Evolutionary conservation across 2,797 vertebrate species (phyloP).

Genomic region (Epinephelus coioides): DNA sequence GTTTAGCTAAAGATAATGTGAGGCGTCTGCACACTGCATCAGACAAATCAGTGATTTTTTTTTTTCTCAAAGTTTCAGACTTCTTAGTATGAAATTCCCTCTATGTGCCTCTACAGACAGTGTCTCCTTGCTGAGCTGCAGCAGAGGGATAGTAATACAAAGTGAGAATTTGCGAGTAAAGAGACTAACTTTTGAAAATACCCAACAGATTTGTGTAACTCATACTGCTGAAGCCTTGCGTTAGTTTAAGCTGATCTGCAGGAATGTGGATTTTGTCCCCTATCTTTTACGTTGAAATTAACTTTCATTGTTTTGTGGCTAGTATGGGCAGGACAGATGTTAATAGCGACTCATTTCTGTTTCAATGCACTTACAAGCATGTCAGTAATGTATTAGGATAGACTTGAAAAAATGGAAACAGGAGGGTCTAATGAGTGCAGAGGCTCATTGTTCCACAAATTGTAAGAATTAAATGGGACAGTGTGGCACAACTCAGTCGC

Average conservation of each 20-base stretch:
- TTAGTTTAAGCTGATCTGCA: slow-evolving; percentile 18
- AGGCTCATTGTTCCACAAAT: not conserved
- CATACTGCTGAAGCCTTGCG: not conserved
- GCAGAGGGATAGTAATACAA: slow-evolving; percentile 25
- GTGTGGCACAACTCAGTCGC: no score
- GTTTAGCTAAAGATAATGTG: slow-evolving; percentile 23
- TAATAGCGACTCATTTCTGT: not conserved
- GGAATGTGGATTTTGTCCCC: slow-evolving; percentile 2
- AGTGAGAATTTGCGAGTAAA: slow-evolving; percentile 27
- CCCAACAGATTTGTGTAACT: slow-evolving; percentile 12
- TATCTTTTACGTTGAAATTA: not conserved
- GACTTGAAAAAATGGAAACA: not conserved
- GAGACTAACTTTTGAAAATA: slow-evolving; percentile 28
- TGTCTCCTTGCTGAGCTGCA: slow-evolving; percentile 20
- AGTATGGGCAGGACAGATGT: not conserved
- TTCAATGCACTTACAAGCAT: not conserved
- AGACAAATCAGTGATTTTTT: slow-evolving; percentile 19
- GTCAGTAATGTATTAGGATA: not conserved
- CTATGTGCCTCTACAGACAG: slow-evolving; percentile 28
- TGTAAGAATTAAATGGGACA: not conserved
- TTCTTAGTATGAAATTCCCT: slow-evolving; percentile 41
- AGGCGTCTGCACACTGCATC: slow-evolving; percentile 30
- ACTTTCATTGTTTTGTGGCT: not conserved
- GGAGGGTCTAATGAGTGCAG: not conserved
- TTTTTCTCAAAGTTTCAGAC: slow-evolving; percentile 23